Conservation (phyloP, 2,888 invertebrate species). For the Girardia tigrina region DNA sequence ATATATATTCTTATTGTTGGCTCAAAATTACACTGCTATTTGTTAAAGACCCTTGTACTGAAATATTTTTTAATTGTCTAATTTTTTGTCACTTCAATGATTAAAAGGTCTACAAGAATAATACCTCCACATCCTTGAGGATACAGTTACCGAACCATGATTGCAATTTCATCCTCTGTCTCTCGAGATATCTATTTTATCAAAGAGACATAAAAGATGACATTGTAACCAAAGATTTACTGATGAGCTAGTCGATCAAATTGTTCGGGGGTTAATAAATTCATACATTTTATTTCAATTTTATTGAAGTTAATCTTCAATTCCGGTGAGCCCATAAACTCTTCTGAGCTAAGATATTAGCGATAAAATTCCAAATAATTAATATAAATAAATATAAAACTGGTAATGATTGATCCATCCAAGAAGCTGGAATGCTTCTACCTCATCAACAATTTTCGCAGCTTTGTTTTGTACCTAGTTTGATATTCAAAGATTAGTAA, state of each 20-base stretch:
- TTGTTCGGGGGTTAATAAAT: neutral
- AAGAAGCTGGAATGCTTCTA: neutral
- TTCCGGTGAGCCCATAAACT: constrained; percentile 74
- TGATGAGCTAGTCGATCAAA: neutral
- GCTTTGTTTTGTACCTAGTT: neutral
- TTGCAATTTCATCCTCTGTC: neutral
- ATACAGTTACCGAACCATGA: constrained; percentile 21
- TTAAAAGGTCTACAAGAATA: too few relatives aligned
- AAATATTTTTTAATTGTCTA: too few relatives aligned
- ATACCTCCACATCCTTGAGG: constrained; percentile 11
- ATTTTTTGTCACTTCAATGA: too few relatives aligned
- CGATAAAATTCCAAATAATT: neutral
- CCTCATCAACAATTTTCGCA: neutral
- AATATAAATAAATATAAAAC: neutral
- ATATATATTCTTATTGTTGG: too few relatives aligned
- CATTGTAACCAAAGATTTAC: neutral
- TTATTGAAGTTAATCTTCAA: constrained; percentile 58
- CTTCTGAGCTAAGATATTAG: constrained; percentile 56
- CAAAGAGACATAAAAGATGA: neutral
- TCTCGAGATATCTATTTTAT: constrained; percentile 3
- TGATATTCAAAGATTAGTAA: too few relatives aligned
- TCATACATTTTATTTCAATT: constrained; percentile 50
- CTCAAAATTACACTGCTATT: too few relatives aligned
- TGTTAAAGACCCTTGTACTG: too few relatives aligned
- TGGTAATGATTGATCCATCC: constrained; percentile 16